phyloP scores from a whole-genome alignment of 30 jellyfish, hydroid and myxozoan genomes.

The Hydra vulgaris region DNA sequence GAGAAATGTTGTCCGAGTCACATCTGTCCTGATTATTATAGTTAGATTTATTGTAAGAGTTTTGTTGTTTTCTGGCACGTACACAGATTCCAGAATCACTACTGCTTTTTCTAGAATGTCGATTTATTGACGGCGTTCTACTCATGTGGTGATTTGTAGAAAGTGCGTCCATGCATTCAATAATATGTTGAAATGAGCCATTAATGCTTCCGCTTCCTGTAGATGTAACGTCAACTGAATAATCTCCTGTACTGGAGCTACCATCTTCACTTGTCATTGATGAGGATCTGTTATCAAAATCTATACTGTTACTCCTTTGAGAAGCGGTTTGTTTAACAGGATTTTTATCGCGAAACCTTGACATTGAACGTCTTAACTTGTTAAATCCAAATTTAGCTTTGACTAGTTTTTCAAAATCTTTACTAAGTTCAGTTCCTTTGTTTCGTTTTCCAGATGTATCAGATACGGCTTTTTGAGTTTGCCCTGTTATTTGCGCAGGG shows the following conservation, averaged over 20 bases:
- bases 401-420: constrained; percentile 19
- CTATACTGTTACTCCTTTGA: not conserved
- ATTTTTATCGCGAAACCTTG: not conserved
- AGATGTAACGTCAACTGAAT: constrained; percentile 15
- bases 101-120: constrained; percentile 26
- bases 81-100: constrained; percentile 44
- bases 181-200: constrained; percentile 25
- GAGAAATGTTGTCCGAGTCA: constrained; percentile 24
- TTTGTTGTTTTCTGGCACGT: constrained; percentile 13
- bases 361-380: constrained; percentile 12
- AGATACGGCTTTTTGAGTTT: not conserved
- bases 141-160: not conserved
- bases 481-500: not conserved
- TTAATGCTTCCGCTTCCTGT: constrained; percentile 23
- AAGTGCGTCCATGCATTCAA: constrained; percentile 33
- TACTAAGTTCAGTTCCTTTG: constrained; percentile 13
- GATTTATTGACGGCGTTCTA: not conserved
- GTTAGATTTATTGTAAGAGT: not conserved
- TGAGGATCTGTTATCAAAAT: constrained; percentile 12
- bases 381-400: constrained; percentile 28
- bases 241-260: constrained; percentile 24
- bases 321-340: not conserved
- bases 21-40: constrained; percentile 12
- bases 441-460: constrained; percentile 6
- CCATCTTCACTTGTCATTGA: constrained; percentile 37